phyloP scores from a whole-genome alignment of 2,113 vertebrate genomes.

The Cryptomyrus ogoouensis region DNA sequence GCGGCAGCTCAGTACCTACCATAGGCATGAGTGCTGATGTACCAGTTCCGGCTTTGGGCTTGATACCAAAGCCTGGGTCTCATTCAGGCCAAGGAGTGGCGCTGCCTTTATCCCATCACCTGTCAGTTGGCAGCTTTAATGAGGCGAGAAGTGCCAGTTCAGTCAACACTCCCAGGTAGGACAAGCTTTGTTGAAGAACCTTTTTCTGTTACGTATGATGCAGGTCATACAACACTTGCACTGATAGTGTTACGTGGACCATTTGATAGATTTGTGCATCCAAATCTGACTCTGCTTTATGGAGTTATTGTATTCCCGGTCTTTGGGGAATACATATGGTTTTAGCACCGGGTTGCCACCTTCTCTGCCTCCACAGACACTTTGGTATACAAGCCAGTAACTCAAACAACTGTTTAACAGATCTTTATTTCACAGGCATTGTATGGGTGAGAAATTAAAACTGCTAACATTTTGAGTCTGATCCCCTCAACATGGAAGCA shows the following conservation, averaged over 20 bases:
- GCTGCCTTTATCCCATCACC: conserved; percentile 34
- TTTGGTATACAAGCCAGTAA: background rate
- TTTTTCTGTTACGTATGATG: background rate
- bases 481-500: background rate
- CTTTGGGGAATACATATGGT: background rate
- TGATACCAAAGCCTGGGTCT: conserved; percentile 28
- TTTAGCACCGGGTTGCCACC: background rate
- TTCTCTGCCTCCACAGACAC: background rate
- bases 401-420: background rate
- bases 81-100: conserved; percentile 35
- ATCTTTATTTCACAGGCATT: background rate
- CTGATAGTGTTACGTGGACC: background rate
- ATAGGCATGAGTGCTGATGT: conserved; percentile 47
- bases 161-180: conserved; percentile 67
- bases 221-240: background rate
- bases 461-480: background rate
- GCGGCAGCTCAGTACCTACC: conserved; percentile 56
- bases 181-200: background rate
- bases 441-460: background rate
- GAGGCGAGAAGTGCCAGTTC: conserved; percentile 47
- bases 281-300: background rate
- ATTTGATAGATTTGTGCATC: background rate
- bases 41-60: conserved; percentile 32
- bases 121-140: conserved; percentile 36
- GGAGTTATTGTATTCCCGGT: background rate